Evolutionary conservation across 2,888 invertebrate genomes (phyloP), one percentile per base, ranked within the genome.

Genomic region (Epiblema foenella): DNA sequence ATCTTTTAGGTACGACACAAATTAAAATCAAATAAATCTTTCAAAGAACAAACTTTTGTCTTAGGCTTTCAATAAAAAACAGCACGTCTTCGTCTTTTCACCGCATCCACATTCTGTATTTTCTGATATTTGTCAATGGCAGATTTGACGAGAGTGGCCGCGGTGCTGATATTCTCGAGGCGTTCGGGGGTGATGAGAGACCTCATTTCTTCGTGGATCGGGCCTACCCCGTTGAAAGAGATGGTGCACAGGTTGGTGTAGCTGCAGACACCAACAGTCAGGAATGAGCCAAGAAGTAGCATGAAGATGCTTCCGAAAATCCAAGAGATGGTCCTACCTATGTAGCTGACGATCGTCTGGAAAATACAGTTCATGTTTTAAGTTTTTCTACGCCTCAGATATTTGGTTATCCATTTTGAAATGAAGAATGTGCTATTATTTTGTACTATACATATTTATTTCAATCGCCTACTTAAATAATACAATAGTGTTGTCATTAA

Each of bases 231-330:
- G 69, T 95, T 79, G 81, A 95, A 95, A 0, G 89, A 89, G 68
- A 95, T 94, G 4, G 91, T 90, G 80, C 96, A 96, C 17, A 96
- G 79, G 10, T 95, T 94, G 0, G 96, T 95, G 74, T 95, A 93
- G 0, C 94, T 91, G 80, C 96, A 96, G 0, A 95, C 85, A 15
- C 88, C 90, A 3, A 93, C 76, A 1, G 93, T 93, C 1, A 91
- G 74, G 2, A 90, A 68, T 10, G 91, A 89, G 0, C 94, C 93
- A 0, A 95, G 89, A 0, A 95, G 89, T 3, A 95, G 85, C 9
- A 94, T 82, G n/a, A 93, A 89, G 10, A 90, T 78, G 68, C 89
- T 91, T 73, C 86, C 87, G 73, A 93, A 85, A 0, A 90, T 12
- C 90, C 90, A 92, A 2, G 83, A 75, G 24, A 93, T 85, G 0